phyloP scores from a whole-genome alignment of 2,797 vertebrate genomes.

The Otus scops region DNA sequence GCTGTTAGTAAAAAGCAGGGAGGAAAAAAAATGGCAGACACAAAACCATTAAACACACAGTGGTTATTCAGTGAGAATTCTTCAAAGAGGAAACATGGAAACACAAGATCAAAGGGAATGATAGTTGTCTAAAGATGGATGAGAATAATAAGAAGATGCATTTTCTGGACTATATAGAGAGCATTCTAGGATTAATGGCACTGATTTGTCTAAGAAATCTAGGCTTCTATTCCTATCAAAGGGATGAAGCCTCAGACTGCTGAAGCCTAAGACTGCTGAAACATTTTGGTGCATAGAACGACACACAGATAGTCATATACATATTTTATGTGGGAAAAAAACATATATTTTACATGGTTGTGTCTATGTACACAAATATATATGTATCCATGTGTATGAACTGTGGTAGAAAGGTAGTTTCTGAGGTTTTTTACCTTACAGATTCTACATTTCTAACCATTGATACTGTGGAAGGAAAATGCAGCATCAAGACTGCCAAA shows the following conservation, averaged over 20 bases:
- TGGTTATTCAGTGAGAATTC: not conserved
- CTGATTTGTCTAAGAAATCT: not conserved
- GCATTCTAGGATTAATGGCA: not conserved
- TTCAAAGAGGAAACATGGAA: not conserved
- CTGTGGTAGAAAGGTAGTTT: not conserved
- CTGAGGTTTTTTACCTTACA: rapidly evolving
- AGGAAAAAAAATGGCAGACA: not conserved
- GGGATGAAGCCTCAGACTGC: not conserved
- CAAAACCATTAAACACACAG: not conserved
- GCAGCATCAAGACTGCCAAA: not conserved
- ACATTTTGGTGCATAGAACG: not conserved
- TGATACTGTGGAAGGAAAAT: not conserved
- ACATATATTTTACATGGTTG: not conserved
- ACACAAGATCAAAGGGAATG: not conserved
- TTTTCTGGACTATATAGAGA: not conserved
- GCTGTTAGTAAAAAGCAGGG: not conserved
- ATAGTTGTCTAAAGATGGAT: not conserved
- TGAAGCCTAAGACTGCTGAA: not conserved
- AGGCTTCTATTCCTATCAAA: not conserved
- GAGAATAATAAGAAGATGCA: not conserved
- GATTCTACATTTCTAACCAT: not conserved
- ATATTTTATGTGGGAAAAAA: not conserved
- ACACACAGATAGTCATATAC: not conserved
- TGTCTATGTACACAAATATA: not conserved
- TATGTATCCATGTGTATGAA: not conserved